Base-by-base conservation (phyloP, 2,888 invertebrate genomes). In the Erpobdella octoculata region DNA sequence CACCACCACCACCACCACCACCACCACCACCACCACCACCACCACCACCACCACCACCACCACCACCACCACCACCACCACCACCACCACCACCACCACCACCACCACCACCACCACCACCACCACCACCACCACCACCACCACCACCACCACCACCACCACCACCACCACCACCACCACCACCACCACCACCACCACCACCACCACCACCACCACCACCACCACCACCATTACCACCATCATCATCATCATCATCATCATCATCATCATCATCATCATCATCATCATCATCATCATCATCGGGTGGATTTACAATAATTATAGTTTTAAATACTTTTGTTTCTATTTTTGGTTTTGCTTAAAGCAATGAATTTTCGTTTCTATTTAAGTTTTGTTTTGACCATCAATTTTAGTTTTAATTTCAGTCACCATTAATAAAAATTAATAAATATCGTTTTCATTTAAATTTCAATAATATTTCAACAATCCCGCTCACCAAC, bases 21-120 rank as follows among this genome's bases (percentile, higher is more conserved):
- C 59, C 12, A 59, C 59, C 15, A 59, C 59, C 46, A 41, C n/a
- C 46, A 41, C n/a, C 46, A 41, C n/a, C 46, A n/a, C n/a, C n/a
- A 41, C 46, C 46, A n/a, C 46, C 46, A 41, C n/a, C 46, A 41
- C n/a, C 46, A 41, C n/a, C 46, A 41, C n/a, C 46, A 41, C n/a
- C 46, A 41, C n/a, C 46, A 41, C n/a, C 46, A 41, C n/a, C 46
- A 41, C n/a, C 46, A 41, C n/a, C 46, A 41, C n/a, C 46, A 41
- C n/a, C 46, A 41, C n/a, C 46, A 41, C n/a, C 46, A n/a, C n/a
- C 46, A 41, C n/a, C 46, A n/a, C n/a, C 46, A n/a, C 61, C 68
- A 68, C 61, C 68, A 68, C 61, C 68, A 68, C 61, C 53, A 61
- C 61, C 53, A 61, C 61, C 53, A 61, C 61, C 53, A 61, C 61